Evolutionary conservation across 2,797 vertebrate species (phyloP).

Genomic region (Pipistrellus pygmaeus): DNA sequence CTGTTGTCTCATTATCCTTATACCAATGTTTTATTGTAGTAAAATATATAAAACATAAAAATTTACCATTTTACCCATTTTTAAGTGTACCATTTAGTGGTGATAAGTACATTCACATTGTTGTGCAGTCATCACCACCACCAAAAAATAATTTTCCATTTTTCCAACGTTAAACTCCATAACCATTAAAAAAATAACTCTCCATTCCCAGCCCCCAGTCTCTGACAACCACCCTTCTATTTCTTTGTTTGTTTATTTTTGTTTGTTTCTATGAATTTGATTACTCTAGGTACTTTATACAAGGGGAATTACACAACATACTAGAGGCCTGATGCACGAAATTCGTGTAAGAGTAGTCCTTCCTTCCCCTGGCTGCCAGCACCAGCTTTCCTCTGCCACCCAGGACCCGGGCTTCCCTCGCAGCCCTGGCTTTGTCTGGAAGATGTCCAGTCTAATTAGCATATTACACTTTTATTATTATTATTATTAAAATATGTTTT

Average conservation of each 20-base stretch:
- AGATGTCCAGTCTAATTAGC: no score
- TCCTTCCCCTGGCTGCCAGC: no score
- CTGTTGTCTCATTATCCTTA: slow-evolving; percentile 8
- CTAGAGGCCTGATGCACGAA: no score
- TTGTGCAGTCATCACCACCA: not conserved
- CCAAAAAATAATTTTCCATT: not conserved
- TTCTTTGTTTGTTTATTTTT: not conserved
- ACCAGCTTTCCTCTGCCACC: no score
- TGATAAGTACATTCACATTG: not conserved
- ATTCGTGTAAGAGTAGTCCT: no score
- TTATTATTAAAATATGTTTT: no score
- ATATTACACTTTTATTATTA: no score
- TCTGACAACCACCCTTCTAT: not conserved
- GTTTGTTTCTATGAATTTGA: not conserved
- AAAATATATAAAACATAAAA: slow-evolving; percentile 46
- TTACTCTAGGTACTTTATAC: not conserved
- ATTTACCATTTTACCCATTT: not conserved
- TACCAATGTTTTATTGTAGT: not conserved
- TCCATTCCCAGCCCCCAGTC: not conserved
- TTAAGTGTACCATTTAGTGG: not conserved
- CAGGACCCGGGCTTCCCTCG: no score
- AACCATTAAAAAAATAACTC: not conserved
- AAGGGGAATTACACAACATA: not conserved
- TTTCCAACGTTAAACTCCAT: not conserved
- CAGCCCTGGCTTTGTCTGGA: no score